Base-by-base conservation (phyloP, 2,113 vertebrate genomes). In the Hystrix cristata region DNA sequence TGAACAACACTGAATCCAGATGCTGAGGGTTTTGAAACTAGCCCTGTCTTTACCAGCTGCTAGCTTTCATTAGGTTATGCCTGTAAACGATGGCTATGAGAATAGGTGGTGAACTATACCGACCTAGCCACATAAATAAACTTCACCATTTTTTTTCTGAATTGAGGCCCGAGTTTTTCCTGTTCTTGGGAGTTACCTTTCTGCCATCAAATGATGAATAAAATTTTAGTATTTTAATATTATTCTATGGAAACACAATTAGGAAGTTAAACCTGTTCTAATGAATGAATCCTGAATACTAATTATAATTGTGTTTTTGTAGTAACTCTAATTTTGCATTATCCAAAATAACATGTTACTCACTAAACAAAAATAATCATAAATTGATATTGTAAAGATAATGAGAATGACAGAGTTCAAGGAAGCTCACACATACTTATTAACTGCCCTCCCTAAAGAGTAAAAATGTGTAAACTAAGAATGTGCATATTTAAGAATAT, bases 331-430 rank as follows among this genome's bases (percentile, higher is more conserved):
- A 71, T 92, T 79, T 88, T 80, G 31, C 14, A 95, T 76, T 60
- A 94, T 64, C 59, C 0, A 72, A 0, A 12, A 8, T 38, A 62
- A 7, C 21, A 34, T 59, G 64, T 87, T 92, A 46, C 46, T 93
- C 60, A 81, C 81, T 85, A 94, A 88, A 82, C 60, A 88, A 86
- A 94, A 93, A 88, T 74, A 96, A 93, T 76, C 2, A 67, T 72
- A 89, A 55, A 80, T 27, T 60, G 53, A 31, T 59, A 92, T 71
- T 87, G 86, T 55, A 9, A 92, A 84, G 55, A 83, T 92, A 67
- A 62, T 85, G 15, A 27, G 1, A 16, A 84, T 80, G 94, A 88
- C 2, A 55, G 48, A 84, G 83, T 34, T 81, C 67, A 84, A 78
- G 46, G 5, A 76, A 71, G n/a, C 21, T 91, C 25, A 46, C 6